A percentile compares a stretch with the other conserved stretches of the same genome.
Conservation (phyloP, 2,888 invertebrate genomes). For the Gandaritis pyraliata region DNA sequence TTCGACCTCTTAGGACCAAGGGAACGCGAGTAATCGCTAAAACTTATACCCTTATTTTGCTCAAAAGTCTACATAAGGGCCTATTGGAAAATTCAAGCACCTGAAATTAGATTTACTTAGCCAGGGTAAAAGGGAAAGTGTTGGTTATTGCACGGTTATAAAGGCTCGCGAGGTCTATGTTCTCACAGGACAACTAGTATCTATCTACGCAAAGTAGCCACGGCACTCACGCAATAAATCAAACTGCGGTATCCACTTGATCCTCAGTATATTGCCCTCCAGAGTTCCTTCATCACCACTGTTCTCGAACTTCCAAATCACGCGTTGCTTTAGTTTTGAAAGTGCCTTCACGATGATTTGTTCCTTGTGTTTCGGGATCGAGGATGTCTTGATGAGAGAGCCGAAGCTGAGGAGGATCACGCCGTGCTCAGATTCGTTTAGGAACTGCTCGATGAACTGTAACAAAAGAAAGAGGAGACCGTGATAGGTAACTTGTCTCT, state of each 20-base stretch:
- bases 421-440: conserved; percentile 87
- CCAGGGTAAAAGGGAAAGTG: too few species aligned
- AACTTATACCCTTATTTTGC: too few species aligned
- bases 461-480: conserved; percentile 45
- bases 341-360: conserved; percentile 86
- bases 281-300: conserved; percentile 68
- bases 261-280: conserved; percentile 82
- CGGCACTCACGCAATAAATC: conserved; percentile 87
- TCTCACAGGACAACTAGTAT: too few species aligned
- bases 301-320: conserved; percentile 92
- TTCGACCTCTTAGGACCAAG: too few species aligned
- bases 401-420: conserved; percentile 91
- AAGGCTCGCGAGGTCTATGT: too few species aligned
- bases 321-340: conserved; percentile 86
- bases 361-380: conserved; percentile 86
- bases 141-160: too few species aligned
- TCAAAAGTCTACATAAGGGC: too few species aligned
- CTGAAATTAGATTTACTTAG: too few species aligned
- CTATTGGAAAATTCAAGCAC: too few species aligned
- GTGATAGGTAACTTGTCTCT: too few species aligned
- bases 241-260: conserved; percentile 89
- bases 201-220: not conserved
- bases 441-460: conserved; percentile 86
- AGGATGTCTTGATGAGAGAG: conserved; percentile 88
- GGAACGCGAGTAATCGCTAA: too few species aligned